Evolutionary conservation across 2,888 invertebrate species (phyloP), one percentile per base, ranked within the genome.

Genomic region (Lithophane leautieri): DNA sequence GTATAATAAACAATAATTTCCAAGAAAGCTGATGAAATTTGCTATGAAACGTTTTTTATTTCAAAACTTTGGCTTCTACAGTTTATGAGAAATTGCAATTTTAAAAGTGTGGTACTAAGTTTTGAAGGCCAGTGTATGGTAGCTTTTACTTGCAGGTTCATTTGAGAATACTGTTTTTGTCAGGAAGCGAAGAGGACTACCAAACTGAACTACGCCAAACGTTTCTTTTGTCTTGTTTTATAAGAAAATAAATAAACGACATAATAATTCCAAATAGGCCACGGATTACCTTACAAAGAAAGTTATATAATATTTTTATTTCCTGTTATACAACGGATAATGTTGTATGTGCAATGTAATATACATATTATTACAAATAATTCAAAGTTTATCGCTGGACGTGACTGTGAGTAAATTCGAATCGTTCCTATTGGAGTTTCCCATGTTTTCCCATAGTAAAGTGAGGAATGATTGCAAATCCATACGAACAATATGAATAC

Each of bases 61-160:
- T n/a, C n/a, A n/a, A n/a, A n/a, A n/a, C n/a, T n/a, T n/a, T n/a
- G n/a, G n/a, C n/a, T n/a, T n/a, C n/a, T n/a, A n/a, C n/a, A n/a
- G n/a, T n/a, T n/a, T n/a, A n/a, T n/a, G n/a, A n/a, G n/a, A n/a
- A n/a, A n/a, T n/a, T n/a, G n/a, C n/a, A n/a, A n/a, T n/a, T n/a
- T n/a, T n/a, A n/a, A n/a, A n/a, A n/a, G n/a, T n/a, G n/a, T n/a
- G n/a, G n/a, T n/a, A n/a, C n/a, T n/a, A n/a, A n/a, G n/a, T n/a
- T n/a, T n/a, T n/a, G n/a, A n/a, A n/a, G n/a, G n/a, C n/a, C n/a
- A n/a, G n/a, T n/a, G n/a, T n/a, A n/a, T n/a, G 86, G 81, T 81
- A 84, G 80, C 86, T 90, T 90, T 87, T 86, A 82, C 83, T 80
- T 77, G 65, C 67, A 76, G 81, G 77, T 82, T 76, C 54, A 56